Conservation (phyloP, 2,113 vertebrate species). For the Petaurus breviceps region DNA sequence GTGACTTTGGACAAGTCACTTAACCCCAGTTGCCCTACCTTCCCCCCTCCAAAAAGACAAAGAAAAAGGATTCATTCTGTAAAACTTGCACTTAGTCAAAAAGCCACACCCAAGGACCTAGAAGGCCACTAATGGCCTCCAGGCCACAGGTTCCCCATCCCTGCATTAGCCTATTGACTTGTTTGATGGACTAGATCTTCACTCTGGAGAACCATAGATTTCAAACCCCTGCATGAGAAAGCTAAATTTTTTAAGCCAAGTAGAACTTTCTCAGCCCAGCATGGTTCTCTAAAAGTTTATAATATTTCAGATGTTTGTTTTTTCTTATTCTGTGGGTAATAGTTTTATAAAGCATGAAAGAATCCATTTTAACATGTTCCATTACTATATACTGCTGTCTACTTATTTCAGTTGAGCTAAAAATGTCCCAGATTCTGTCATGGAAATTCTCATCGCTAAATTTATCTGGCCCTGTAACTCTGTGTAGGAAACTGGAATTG, state of each 20-base stretch:
- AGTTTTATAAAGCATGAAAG: slow-evolving; percentile 42
- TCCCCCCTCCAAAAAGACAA: too few relatives aligned
- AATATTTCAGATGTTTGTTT: slow-evolving; percentile 58
- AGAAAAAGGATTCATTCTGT: too few relatives aligned
- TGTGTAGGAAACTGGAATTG: slow-evolving; percentile 60
- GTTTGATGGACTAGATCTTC: not conserved
- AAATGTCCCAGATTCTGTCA: slow-evolving; percentile 66
- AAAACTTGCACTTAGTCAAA: too few relatives aligned
- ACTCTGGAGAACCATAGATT: not conserved
- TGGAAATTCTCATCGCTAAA: slow-evolving; percentile 70
- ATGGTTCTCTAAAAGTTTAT: slow-evolving; percentile 45
- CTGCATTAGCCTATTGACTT: not conserved
- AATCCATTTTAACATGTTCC: slow-evolving; percentile 68
- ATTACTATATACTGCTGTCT: slow-evolving; percentile 72
- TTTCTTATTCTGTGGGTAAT: slow-evolving; percentile 58
- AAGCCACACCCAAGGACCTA: too few relatives aligned
- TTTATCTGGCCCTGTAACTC: slow-evolving; percentile 61
- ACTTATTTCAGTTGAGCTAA: slow-evolving; percentile 72
- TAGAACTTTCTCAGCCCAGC: slow-evolving; percentile 58
- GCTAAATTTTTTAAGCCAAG: slow-evolving; percentile 44
- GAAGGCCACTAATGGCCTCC: too few relatives aligned
- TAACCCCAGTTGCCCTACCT: too few relatives aligned
- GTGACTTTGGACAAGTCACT: too few relatives aligned
- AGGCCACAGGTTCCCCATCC: too few relatives aligned
- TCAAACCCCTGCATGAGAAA: not conserved